phyloP scores from a whole-genome alignment of 2,888 invertebrate species.

The Keiferia lycopersicella region DNA sequence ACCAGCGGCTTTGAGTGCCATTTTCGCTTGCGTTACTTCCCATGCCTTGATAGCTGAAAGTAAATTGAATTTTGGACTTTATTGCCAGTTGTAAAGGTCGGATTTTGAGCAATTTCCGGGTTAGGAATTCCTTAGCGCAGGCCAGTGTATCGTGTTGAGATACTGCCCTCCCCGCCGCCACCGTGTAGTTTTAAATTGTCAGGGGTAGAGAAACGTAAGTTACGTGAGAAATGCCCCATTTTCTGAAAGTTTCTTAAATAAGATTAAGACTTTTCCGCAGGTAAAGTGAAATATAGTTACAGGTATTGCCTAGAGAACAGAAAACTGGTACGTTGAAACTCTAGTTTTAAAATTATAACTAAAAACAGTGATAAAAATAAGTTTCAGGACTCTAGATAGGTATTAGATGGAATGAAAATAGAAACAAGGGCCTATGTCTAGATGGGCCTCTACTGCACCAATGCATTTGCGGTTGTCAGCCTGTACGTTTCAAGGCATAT shows the following conservation, averaged over 20 bases:
- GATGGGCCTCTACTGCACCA: too few relatives aligned
- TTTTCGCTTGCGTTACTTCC: conserved; percentile 49
- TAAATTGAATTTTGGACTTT: conserved; percentile 48
- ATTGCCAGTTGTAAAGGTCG: conserved; percentile 38
- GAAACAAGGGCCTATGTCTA: too few relatives aligned
- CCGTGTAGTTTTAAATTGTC: conserved; percentile 55
- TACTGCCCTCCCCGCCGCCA: conserved; percentile 54
- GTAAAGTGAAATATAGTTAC: conserved; percentile 16
- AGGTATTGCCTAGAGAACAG: conserved; percentile 10
- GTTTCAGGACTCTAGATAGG: neutral
- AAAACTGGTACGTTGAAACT: neutral
- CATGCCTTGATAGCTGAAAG: conserved; percentile 39
- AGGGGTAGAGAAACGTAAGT: conserved; percentile 44
- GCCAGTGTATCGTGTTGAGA: conserved; percentile 58
- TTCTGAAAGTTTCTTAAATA: conserved; percentile 18
- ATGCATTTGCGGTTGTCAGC: too few relatives aligned
- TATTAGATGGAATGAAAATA: neutral
- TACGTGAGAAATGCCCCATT: conserved; percentile 17
- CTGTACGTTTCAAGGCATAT: too few relatives aligned
- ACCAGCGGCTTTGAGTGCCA: conserved; percentile 47
- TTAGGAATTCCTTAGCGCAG: conserved; percentile 51
- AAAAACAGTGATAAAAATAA: neutral
- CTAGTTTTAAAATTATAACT: neutral
- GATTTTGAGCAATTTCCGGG: conserved; percentile 38
- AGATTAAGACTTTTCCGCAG: conserved; percentile 15